Conservation (phyloP, 2,888 invertebrate genomes). For the Tetheella fluctuosa region DNA sequence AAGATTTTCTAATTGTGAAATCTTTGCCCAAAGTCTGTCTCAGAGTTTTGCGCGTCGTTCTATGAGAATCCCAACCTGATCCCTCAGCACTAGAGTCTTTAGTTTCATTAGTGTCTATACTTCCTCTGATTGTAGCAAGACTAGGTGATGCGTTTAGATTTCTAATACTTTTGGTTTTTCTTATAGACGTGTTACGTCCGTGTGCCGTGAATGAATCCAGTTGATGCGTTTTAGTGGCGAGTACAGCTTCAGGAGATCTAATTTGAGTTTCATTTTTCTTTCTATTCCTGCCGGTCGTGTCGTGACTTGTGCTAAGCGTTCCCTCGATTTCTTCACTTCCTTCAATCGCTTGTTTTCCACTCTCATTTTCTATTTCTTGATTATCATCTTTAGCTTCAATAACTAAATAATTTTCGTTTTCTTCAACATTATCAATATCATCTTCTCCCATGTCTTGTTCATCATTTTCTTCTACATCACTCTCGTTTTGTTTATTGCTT, state of each 20-base stretch:
- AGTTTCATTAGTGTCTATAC: slow-evolving; percentile 53
- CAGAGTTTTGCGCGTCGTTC: slow-evolving; percentile 70
- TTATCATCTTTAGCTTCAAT: slow-evolving; percentile 21
- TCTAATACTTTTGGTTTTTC: slow-evolving; percentile 56
- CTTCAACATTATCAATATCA: slow-evolving; percentile 21
- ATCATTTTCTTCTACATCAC: slow-evolving; percentile 16
- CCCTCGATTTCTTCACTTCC: slow-evolving; percentile 14
- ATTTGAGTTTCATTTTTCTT: slow-evolving; percentile 36
- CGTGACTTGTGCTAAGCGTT: slow-evolving; percentile 46
- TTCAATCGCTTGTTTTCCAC: slow-evolving; percentile 15
- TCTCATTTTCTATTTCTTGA: slow-evolving; percentile 23
- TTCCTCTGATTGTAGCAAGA: slow-evolving; percentile 53
- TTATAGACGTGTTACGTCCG: slow-evolving; percentile 53
- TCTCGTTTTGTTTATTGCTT: neutral
- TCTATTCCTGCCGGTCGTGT: slow-evolving; percentile 53
- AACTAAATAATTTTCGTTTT: slow-evolving; percentile 22
- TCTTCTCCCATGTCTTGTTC: slow-evolving; percentile 20
- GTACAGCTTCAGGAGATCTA: slow-evolving; percentile 61
- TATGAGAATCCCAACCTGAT: slow-evolving; percentile 77
- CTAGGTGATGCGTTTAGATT: slow-evolving; percentile 47
- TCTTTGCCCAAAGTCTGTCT: slow-evolving; percentile 73
- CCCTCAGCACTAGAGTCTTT: slow-evolving; percentile 65
- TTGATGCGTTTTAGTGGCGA: slow-evolving; percentile 44
- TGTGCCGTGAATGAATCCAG: slow-evolving; percentile 47
- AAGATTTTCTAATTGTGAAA: slow-evolving; percentile 67